phyloP scores from a whole-genome alignment of 1,140 invertebrate species.

The Aporrectodea caliginosa region DNA sequence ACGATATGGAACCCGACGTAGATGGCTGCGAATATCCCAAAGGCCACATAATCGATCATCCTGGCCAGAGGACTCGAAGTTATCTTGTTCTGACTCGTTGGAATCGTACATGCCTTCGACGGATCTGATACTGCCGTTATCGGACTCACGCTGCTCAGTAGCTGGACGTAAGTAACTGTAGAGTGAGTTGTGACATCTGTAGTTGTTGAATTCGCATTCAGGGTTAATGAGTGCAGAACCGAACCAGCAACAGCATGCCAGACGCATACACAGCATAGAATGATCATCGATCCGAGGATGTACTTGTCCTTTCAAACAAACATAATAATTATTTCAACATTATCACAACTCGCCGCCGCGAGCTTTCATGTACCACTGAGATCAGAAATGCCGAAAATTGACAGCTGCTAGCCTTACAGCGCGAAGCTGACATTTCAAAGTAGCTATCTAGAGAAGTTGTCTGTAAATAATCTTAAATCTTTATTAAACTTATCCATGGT shows the following conservation, averaged over 20 bases:
- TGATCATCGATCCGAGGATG: conserved; percentile 37
- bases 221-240: neutral
- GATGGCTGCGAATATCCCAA: conserved; percentile 44
- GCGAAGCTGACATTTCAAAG: neutral
- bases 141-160: no score
- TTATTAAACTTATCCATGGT: neutral
- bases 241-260: conserved; percentile 54
- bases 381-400: neutral
- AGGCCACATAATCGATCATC: conserved; percentile 38
- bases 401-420: neutral
- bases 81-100: conserved; percentile 1
- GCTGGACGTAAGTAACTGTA: no score
- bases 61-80: neutral
- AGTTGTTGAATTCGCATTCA: no score
- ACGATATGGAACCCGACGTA: conserved; percentile 44
- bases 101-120: neutral
- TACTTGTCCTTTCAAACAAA: conserved; percentile 38
- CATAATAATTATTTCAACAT: no score
- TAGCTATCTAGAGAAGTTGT: neutral
- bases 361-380: neutral
- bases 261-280: conserved; percentile 35
- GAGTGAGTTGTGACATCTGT: no score
- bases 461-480: neutral
- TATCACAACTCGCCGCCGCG: neutral
- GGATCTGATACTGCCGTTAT: neutral